Percentiles rank a stretch among this genome's conserved stretches.
Evolutionary conservation across 2,113 vertebrate species (phyloP).

Genomic region (Boleophthalmus pectinirostris): DNA sequence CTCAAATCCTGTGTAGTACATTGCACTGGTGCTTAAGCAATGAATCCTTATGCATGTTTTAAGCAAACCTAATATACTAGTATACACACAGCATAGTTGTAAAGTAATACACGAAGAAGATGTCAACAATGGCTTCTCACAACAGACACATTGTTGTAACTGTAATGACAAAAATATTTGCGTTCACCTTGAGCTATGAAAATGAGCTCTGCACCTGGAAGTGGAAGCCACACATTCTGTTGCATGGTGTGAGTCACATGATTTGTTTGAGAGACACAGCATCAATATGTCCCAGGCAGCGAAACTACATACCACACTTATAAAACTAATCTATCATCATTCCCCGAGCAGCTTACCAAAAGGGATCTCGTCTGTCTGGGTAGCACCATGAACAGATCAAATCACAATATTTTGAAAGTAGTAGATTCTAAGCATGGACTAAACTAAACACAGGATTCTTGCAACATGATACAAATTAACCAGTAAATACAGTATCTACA

Average conservation of each 20-base stretch:
- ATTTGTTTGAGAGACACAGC: slow-evolving; percentile 32
- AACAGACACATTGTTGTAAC: slow-evolving; percentile 15
- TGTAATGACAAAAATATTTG: slow-evolving; percentile 24
- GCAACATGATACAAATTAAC: not conserved
- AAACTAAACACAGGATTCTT: not conserved
- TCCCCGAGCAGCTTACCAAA: slow-evolving; percentile 34
- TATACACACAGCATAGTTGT: not conserved
- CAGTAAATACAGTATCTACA: not conserved
- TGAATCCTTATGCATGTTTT: slow-evolving; percentile 6
- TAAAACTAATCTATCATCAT: slow-evolving; percentile 50
- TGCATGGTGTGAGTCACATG: slow-evolving; percentile 32
- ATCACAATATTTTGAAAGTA: slow-evolving; percentile 13
- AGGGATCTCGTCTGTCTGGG: slow-evolving; percentile 26
- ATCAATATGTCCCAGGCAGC: slow-evolving; percentile 36
- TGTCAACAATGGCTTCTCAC: not conserved
- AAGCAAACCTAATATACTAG: slow-evolving; percentile 5
- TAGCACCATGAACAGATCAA: slow-evolving; percentile 25
- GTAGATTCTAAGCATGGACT: slow-evolving; percentile 21
- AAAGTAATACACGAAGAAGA: not conserved
- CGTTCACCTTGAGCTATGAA: slow-evolving; percentile 12
- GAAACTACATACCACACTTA: slow-evolving; percentile 42
- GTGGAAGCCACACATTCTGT: slow-evolving; percentile 18
- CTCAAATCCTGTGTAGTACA: slow-evolving; percentile 49
- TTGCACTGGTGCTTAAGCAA: slow-evolving; percentile 41
- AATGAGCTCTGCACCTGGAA: slow-evolving; percentile 19